A percentile compares a stretch with the other conserved stretches of the same genome.
phyloP scores from a whole-genome alignment of 2,888 invertebrate genomes.

The Glaucopsyche alexis region DNA sequence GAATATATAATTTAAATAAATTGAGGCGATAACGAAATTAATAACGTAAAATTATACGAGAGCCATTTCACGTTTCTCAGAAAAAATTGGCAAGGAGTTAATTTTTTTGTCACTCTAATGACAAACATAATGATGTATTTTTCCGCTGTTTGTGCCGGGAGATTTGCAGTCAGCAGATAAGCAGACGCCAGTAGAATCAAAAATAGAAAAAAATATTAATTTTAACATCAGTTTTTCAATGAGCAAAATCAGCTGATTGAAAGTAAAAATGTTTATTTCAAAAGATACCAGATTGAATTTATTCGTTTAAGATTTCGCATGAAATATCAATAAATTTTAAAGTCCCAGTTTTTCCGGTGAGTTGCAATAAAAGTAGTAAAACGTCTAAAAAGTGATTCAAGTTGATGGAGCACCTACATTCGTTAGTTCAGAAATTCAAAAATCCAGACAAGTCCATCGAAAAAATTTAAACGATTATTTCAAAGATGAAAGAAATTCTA shows the following conservation, averaged over 20 bases:
- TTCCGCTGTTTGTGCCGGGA: not conserved
- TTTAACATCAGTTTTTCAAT: no score
- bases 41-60: constrained; percentile 6
- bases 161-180: no score
- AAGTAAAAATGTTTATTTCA: not conserved
- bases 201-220: no score
- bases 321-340: not conserved
- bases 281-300: no score
- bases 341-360: not conserved
- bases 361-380: constrained; percentile 5
- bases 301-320: not conserved
- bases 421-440: not conserved
- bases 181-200: no score
- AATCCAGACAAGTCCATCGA: not conserved
- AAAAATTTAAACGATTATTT: not conserved
- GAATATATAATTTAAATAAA: not conserved
- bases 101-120: not conserved
- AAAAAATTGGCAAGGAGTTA: constrained; percentile 8
- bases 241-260: not conserved
- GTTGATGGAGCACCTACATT: not conserved
- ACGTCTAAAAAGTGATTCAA: not conserved
- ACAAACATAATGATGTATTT: not conserved
- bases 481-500: constrained; percentile 21
- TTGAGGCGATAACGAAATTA: not conserved
- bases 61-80: not conserved